Percentiles rank a stretch among this genome's conserved stretches.
Conservation (phyloP, 2,113 vertebrate species). For the Pseudolaguvia tuberculata region DNA sequence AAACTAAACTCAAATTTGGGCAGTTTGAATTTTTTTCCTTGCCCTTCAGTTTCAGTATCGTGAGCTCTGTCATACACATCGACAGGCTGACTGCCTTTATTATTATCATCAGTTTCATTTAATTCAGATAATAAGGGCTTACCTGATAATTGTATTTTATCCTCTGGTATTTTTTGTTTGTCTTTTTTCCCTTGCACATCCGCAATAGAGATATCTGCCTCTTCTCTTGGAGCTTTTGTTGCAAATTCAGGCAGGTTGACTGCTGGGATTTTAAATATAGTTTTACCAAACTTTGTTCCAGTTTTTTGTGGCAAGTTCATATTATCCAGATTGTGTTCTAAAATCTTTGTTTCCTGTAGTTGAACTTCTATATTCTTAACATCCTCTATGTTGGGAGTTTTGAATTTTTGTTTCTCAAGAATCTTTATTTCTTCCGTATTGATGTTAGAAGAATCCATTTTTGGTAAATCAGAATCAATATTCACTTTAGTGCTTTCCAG, state of each 20-base stretch:
- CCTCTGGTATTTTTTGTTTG: slow-evolving; percentile 15
- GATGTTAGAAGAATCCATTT: slow-evolving; percentile 43
- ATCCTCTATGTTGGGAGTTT: background rate
- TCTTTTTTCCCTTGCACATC: slow-evolving; percentile 21
- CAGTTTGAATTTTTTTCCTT: slow-evolving; percentile 42
- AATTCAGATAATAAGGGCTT: background rate
- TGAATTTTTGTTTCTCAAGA: slow-evolving; percentile 31
- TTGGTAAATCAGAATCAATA: slow-evolving; percentile 54
- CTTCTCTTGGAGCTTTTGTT: slow-evolving; percentile 22
- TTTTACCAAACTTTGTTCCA: slow-evolving; percentile 7
- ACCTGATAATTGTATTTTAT: slow-evolving; percentile 29
- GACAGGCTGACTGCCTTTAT: slow-evolving; percentile 4
- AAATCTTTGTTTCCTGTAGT: slow-evolving; percentile 35
- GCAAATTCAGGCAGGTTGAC: slow-evolving; percentile 44
- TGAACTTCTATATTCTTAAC: slow-evolving; percentile 14
- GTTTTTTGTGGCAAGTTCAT: background rate
- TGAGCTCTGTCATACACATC: slow-evolving; percentile 18
- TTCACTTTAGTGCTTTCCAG: slow-evolving; percentile 57
- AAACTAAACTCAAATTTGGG: slow-evolving; percentile 43
- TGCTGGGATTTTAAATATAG: slow-evolving; percentile 47
- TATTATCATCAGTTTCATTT: slow-evolving; percentile 23
- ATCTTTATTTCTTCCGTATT: slow-evolving; percentile 33
- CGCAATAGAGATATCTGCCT: slow-evolving; percentile 11
- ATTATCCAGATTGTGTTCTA: slow-evolving; percentile 1
- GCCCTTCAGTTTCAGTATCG: slow-evolving; percentile 24